Evolutionary conservation across 1,140 invertebrate genomes (phyloP).

Genomic region (Bemisia tabaci): DNA sequence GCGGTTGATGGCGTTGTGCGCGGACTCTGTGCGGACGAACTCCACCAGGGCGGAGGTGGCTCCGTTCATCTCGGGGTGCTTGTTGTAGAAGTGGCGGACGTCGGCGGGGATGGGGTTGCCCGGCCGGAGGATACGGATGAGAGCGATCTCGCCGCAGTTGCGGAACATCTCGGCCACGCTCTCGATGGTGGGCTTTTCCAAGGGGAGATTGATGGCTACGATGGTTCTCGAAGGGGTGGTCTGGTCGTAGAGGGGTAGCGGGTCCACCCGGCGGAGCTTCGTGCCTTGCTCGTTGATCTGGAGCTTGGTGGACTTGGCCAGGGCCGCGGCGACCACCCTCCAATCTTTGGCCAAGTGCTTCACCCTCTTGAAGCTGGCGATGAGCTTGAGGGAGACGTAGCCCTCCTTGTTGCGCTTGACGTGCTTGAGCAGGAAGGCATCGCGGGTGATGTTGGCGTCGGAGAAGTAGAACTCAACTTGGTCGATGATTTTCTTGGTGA

Average conservation of each 20-base stretch:
- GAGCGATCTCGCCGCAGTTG: slow-evolving; percentile 71
- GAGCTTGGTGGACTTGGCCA: slow-evolving; percentile 61
- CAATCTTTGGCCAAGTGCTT: slow-evolving; percentile 87
- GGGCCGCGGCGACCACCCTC: slow-evolving; percentile 72
- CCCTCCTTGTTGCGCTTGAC: slow-evolving; percentile 88
- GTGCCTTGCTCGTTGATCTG: slow-evolving; percentile 82
- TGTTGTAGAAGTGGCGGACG: slow-evolving; percentile 74
- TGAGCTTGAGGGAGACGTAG: slow-evolving; percentile 84
- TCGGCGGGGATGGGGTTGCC: slow-evolving; percentile 77
- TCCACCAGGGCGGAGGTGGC: slow-evolving; percentile 78
- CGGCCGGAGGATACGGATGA: slow-evolving; percentile 70
- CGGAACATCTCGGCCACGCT: slow-evolving; percentile 76
- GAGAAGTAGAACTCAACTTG: slow-evolving; percentile 91
- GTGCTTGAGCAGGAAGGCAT: slow-evolving; percentile 88
- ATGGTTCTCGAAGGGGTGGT: slow-evolving; percentile 79
- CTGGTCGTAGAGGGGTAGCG: slow-evolving; percentile 78
- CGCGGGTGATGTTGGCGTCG: slow-evolving; percentile 85
- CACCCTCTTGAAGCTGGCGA: slow-evolving; percentile 85
- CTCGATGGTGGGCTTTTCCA: slow-evolving; percentile 72
- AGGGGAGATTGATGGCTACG: slow-evolving; percentile 68
- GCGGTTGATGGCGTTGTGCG: slow-evolving; percentile 59
- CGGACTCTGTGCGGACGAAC: slow-evolving; percentile 73
- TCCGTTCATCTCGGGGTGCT: slow-evolving; percentile 71
- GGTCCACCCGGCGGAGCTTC: slow-evolving; percentile 71
- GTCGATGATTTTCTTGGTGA: slow-evolving; percentile 58